Evolutionary conservation across 2,797 vertebrate species (phyloP).

Genomic region (Adelosebastes latens): DNA sequence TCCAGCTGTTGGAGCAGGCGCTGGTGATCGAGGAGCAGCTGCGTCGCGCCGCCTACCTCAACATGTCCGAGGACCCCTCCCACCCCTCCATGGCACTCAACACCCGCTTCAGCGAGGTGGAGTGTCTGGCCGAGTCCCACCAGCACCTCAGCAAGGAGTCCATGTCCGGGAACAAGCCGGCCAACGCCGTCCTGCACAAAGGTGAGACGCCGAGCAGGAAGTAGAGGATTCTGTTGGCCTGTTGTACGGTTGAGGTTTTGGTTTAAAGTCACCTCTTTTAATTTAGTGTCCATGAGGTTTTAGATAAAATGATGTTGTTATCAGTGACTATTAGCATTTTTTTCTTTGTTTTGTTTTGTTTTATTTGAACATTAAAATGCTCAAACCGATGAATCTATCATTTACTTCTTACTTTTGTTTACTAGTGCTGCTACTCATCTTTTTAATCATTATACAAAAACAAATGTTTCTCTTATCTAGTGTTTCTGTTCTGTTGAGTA

Average conservation of each 20-base stretch:
- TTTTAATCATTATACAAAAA: neutral
- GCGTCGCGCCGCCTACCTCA: constrained; percentile 95
- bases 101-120: constrained; percentile 96
- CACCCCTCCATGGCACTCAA: constrained; percentile 98
- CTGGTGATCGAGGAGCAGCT: constrained; percentile 98
- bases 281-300: neutral
- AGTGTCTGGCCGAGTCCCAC: constrained; percentile 96
- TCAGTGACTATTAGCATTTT: no score
- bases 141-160: constrained; percentile 98
- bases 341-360: neutral
- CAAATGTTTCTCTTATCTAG: neutral
- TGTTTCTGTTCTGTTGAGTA: neutral
- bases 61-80: constrained; percentile 98
- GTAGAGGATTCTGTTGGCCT: no score
- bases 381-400: neutral
- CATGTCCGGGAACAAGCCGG: constrained; percentile 97
- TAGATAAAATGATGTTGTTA: neutral
- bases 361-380: neutral
- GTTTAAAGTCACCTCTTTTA: neutral
- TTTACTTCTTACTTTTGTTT: neutral
- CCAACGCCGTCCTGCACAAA: constrained; percentile 98
- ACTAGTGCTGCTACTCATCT: neutral
- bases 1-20: constrained; percentile 94
- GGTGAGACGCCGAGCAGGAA: constrained; percentile 75
- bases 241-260: neutral